Conservation (phyloP, 1,140 invertebrate species). For the Aphelinus atriplicis region DNA sequence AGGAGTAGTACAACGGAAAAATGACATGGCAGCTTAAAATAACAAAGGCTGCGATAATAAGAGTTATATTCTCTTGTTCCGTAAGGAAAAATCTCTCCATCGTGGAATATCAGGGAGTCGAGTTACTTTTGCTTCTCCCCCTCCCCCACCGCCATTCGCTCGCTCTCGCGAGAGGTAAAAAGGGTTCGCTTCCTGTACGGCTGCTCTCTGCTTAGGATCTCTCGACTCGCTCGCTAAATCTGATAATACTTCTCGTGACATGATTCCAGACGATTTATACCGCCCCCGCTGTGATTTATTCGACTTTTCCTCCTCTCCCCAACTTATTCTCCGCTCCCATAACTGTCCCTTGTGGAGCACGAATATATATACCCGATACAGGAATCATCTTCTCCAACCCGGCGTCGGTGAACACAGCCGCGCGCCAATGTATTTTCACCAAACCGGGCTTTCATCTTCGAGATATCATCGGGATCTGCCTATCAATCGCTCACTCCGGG, state of each 20-base stretch:
- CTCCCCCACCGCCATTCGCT: no score
- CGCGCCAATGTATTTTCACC: no score
- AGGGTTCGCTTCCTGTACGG: no score
- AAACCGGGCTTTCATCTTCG: no score
- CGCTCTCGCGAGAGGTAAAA: no score
- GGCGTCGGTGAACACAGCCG: no score
- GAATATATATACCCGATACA: background rate
- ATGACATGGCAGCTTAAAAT: background rate
- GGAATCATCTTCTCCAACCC: no score
- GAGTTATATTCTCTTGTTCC: background rate
- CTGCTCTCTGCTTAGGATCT: slow-evolving; percentile 11
- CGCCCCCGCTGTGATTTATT: slow-evolving; percentile 14
- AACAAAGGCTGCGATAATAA: slow-evolving; percentile 12
- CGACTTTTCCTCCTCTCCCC: background rate
- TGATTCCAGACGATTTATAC: slow-evolving; percentile 26
- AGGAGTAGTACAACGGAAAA: background rate
- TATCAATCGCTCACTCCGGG: no score
- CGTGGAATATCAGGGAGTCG: no score
- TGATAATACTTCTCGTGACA: slow-evolving; percentile 34
- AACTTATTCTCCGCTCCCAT: background rate
- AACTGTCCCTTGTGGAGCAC: background rate
- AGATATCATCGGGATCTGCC: no score
- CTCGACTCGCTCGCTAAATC: slow-evolving; percentile 21
- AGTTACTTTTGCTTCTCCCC: no score
- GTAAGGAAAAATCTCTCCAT: no score